These are phyloP conservation scores for Todus mexicanus DNA, from an alignment of 2,797 vertebrate genomes.

Conservation along the genomic window DNA sequence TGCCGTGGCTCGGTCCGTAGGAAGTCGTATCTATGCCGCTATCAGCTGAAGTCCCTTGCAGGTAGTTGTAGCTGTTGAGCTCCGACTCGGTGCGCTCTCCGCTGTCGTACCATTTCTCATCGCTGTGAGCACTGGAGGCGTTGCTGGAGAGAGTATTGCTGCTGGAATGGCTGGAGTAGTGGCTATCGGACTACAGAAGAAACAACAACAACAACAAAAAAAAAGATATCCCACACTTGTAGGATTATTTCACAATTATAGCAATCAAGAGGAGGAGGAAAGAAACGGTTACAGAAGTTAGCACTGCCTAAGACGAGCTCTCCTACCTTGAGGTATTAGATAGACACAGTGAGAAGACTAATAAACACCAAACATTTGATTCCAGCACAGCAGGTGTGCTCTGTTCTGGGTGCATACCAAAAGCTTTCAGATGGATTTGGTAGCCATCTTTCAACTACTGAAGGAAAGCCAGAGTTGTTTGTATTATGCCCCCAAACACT, in stretches of 20 bases:
- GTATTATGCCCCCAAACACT: not conserved
- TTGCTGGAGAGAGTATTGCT: slow-evolving; percentile 97
- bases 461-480: not conserved
- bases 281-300: not conserved
- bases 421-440: not conserved
- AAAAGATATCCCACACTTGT: not conserved
- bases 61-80: slow-evolving; percentile 89
- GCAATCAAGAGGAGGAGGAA: not conserved
- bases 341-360: not conserved
- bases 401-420: not conserved
- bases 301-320: not conserved
- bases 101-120: slow-evolving; percentile 95
- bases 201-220: not conserved
- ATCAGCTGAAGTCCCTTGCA: slow-evolving; percentile 88
- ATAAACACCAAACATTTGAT: not conserved
- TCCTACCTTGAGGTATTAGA: not conserved
- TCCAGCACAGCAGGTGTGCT: not conserved
- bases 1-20: slow-evolving; percentile 86
- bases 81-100: slow-evolving; percentile 85
- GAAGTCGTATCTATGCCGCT: slow-evolving; percentile 90
- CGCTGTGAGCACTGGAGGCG: slow-evolving; percentile 91
- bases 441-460: not conserved
- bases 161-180: slow-evolving; percentile 94
- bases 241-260: not conserved
- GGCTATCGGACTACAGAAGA: slow-evolving; percentile 81